Evolutionary conservation across 2,888 invertebrate genomes (phyloP).

Genomic region (Fissipunctia ypsillon): DNA sequence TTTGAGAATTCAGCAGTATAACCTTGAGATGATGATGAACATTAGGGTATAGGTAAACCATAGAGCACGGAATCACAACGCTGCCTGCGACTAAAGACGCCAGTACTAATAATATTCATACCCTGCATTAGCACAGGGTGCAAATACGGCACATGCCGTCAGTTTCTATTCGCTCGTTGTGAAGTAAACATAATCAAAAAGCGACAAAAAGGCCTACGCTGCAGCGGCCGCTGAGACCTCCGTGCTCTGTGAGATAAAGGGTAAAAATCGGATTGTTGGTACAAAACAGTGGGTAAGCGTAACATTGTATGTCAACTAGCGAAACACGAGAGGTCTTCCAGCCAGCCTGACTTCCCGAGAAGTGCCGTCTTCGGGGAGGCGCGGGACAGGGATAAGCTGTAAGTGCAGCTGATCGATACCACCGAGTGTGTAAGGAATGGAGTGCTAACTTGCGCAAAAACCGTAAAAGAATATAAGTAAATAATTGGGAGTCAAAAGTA

Average conservation of each 20-base stretch:
- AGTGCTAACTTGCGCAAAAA: constrained; percentile 1
- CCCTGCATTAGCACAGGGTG: background rate
- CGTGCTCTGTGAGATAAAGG: constrained; percentile 2
- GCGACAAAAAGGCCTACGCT: background rate
- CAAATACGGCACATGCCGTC: background rate
- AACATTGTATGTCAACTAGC: constrained; percentile 75
- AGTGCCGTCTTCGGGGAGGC: constrained; percentile 74
- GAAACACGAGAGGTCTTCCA: constrained; percentile 82
- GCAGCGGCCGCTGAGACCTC: background rate
- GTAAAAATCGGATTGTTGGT: constrained; percentile 14
- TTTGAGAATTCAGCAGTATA: constrained; percentile 2
- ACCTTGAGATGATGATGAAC: background rate
- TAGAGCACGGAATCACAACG: background rate
- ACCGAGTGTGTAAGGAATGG: constrained; percentile 35
- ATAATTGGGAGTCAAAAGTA: background rate
- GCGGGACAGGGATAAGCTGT: constrained; percentile 84
- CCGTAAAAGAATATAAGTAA: background rate
- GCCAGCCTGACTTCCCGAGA: constrained; percentile 71
- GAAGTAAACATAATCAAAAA: background rate
- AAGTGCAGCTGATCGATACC: constrained; percentile 74
- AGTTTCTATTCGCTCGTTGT: background rate
- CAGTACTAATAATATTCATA: background rate
- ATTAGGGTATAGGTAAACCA: background rate
- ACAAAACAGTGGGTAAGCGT: constrained; percentile 47
- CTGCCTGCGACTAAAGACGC: background rate